Percentiles rank a stretch among this genome's conserved stretches.
phyloP scores from a whole-genome alignment of 2,797 vertebrate genomes.

The Muscicapa comitata region DNA sequence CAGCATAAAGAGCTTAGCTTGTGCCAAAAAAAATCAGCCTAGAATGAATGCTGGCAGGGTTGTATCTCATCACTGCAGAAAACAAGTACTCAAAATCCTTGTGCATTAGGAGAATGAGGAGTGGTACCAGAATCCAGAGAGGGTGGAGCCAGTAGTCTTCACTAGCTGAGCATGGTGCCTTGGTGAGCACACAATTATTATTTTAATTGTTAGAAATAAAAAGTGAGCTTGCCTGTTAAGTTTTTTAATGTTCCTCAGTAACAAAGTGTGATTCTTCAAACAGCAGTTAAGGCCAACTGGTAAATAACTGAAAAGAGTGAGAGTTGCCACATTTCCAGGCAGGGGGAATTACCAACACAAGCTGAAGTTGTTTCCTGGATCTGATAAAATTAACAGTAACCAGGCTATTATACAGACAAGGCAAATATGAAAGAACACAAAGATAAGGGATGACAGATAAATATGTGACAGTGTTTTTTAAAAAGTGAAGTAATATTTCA shows the following conservation, averaged over 20 bases:
- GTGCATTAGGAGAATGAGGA: conserved; percentile 12
- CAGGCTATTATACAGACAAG: conserved; percentile 39
- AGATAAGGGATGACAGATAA: conserved; percentile 32
- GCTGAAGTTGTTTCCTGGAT: conserved; percentile 10
- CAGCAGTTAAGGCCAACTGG: neutral
- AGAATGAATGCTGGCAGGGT: conserved; percentile 8
- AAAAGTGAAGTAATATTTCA: conserved; percentile 32
- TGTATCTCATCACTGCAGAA: conserved; percentile 32
- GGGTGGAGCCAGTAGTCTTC: neutral
- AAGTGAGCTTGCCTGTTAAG: conserved; percentile 25
- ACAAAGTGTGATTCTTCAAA: conserved; percentile 17
- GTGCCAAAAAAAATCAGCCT: conserved; percentile 39
- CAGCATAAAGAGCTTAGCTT: neutral
- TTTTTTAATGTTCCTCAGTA: neutral
- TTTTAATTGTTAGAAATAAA: conserved; percentile 38
- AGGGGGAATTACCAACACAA: conserved; percentile 16
- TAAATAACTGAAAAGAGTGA: conserved; percentile 33
- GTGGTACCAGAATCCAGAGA: neutral
- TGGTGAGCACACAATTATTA: neutral
- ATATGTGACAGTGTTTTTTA: neutral
- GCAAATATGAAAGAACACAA: conserved; percentile 9
- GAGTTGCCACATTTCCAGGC: conserved; percentile 11
- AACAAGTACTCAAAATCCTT: conserved; percentile 11
- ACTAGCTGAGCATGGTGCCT: neutral
- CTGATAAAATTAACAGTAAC: conserved; percentile 58